A percentile compares a stretch with the other conserved stretches of the same genome.
phyloP scores from a whole-genome alignment of 2,113 vertebrate species.

The Phycodurus eques region DNA sequence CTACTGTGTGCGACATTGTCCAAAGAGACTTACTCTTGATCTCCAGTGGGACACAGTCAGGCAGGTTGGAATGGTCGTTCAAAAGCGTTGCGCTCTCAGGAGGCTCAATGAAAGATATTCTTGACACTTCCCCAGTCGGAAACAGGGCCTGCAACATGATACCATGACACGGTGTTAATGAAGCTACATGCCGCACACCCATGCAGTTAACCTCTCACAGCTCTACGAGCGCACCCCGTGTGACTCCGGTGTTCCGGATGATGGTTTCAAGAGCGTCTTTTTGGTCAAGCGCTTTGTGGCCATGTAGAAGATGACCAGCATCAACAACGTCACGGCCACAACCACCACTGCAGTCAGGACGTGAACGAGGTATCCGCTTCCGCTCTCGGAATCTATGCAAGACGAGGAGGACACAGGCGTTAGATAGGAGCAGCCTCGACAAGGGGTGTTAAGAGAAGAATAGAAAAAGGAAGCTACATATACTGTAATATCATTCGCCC shows the following conservation, averaged over 20 bases:
- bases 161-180: background rate
- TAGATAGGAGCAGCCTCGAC: background rate
- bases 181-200: no score
- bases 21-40: constrained; percentile 65
- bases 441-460: no score
- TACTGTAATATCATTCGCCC: no score
- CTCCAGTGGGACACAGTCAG: constrained; percentile 70
- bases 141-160: constrained; percentile 27
- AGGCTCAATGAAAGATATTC: background rate
- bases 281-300: constrained; percentile 29
- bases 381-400: background rate
- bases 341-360: background rate
- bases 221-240: constrained; percentile 23
- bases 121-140: background rate
- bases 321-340: background rate
- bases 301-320: background rate
- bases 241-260: background rate
- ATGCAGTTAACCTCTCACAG: background rate
- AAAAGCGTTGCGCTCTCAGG: background rate
- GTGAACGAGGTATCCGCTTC: rapidly evolving
- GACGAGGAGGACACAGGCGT: background rate
- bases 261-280: background rate
- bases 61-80: constrained; percentile 45
- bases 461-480: no score
- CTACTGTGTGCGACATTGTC: background rate